phyloP scores from a whole-genome alignment of 2,113 vertebrate species.

The Colistium nudipinnis region DNA sequence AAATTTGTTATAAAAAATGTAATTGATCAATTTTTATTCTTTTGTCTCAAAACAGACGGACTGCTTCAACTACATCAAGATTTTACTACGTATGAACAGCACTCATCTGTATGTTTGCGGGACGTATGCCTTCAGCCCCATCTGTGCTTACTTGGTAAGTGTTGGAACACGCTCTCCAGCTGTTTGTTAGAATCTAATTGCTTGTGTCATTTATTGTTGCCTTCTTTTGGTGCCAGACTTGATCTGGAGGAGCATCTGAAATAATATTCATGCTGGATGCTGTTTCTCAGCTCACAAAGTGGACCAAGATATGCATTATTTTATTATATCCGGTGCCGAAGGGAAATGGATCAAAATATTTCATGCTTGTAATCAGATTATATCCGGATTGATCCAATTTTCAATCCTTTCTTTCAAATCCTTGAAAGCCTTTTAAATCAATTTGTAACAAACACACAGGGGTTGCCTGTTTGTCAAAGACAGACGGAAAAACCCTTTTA shows the following conservation, averaged over 20 bases:
- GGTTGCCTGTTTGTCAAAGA: conserved; percentile 6
- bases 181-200: conserved; percentile 37
- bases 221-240: conserved; percentile 9
- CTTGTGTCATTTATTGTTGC: conserved; percentile 41
- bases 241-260: conserved; percentile 38
- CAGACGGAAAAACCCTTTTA: conserved; percentile 8
- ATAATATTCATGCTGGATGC: conserved; percentile 42
- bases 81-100: conserved; percentile 89
- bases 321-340: conserved; percentile 51
- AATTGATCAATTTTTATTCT: no score
- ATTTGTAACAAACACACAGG: conserved; percentile 37
- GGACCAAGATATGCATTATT: conserved; percentile 58
- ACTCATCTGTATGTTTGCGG: conserved; percentile 94
- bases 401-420: conserved; percentile 38
- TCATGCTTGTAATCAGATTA: conserved; percentile 60
- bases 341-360: conserved; percentile 70
- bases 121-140: conserved; percentile 94
- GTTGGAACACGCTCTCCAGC: conserved; percentile 9
- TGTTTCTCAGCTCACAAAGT: conserved; percentile 62
- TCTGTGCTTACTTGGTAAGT: conserved; percentile 94
- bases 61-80: conserved; percentile 98
- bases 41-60: conserved; percentile 84
- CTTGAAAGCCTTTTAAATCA: conserved; percentile 41
- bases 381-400: conserved; percentile 49
- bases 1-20: no score